Conservation (phyloP, 2,888 invertebrate genomes). For the Ennomos fuscantarius region DNA sequence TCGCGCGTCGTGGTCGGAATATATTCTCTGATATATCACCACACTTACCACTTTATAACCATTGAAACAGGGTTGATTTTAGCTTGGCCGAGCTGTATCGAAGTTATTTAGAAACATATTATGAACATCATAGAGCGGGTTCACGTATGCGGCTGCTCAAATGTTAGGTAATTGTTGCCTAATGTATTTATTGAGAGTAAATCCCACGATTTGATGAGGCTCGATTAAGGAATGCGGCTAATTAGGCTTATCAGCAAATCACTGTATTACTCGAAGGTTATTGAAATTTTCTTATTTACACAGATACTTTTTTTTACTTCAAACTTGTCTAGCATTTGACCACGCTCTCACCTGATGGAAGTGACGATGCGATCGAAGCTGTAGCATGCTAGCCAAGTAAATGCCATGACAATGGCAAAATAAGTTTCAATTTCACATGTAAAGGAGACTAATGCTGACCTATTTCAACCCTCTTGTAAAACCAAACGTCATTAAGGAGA, state of each 20-base stretch:
- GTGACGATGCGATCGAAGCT: too few species aligned
- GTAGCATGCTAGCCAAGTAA: too few species aligned
- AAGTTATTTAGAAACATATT: slow-evolving; percentile 38
- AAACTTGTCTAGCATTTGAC: too few species aligned
- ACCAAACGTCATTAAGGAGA: slow-evolving; percentile 17
- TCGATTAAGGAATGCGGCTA: slow-evolving; percentile 5
- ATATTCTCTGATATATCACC: slow-evolving; percentile 27
- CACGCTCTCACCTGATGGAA: too few species aligned
- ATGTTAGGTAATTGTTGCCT: slow-evolving; percentile 29
- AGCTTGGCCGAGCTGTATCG: slow-evolving; percentile 25
- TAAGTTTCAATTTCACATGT: too few species aligned
- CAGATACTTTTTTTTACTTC: too few species aligned
- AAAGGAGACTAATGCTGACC: too few species aligned
- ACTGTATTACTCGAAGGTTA: too few species aligned
- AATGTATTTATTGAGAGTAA: slow-evolving; percentile 25
- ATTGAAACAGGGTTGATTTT: slow-evolving; percentile 30
- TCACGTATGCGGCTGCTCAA: slow-evolving; percentile 30
- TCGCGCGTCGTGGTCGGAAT: slow-evolving; percentile 54
- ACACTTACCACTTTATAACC: slow-evolving; percentile 32
- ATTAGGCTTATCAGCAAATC: slow-evolving; percentile 8
- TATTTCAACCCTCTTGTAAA: slow-evolving; percentile 6
- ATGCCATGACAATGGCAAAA: too few species aligned
- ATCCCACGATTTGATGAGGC: slow-evolving; percentile 9
- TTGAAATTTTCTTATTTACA: too few species aligned
- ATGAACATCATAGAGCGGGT: slow-evolving; percentile 34